phyloP scores from a whole-genome alignment of 2,888 invertebrate genomes.

The Cheilosia grossa region DNA sequence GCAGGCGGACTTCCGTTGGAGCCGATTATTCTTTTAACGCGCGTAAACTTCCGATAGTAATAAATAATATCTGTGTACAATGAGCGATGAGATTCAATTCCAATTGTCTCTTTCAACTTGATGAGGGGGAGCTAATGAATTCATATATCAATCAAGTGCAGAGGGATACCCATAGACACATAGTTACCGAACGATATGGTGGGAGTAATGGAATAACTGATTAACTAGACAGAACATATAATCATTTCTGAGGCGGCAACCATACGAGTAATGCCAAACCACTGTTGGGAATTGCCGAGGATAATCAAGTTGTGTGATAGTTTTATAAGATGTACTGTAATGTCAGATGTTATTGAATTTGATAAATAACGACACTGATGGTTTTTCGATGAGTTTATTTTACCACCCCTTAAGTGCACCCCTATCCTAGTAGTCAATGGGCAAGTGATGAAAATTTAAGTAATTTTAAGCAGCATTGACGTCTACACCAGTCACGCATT shows the following conservation, averaged over 20 bases:
- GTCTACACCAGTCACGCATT: too few species aligned
- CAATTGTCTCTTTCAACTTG: constrained; percentile 8
- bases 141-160: constrained; percentile 1
- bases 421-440: too few species aligned
- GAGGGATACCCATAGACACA: too few species aligned
- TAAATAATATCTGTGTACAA: constrained; percentile 10
- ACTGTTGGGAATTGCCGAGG: background rate
- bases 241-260: background rate
- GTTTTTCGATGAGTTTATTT: too few species aligned
- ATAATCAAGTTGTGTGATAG: background rate
- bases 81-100: constrained; percentile 30
- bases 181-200: too few species aligned
- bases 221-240: background rate
- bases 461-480: too few species aligned
- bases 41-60: constrained; percentile 22
- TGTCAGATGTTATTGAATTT: too few species aligned
- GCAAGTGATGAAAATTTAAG: too few species aligned
- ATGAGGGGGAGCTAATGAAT: constrained; percentile 13
- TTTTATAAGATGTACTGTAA: too few species aligned
- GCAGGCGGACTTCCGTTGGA: constrained; percentile 28
- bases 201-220: background rate
- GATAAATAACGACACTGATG: too few species aligned
- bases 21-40: background rate
- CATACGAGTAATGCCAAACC: background rate
- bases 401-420: too few species aligned